Conservation (phyloP, 2,888 invertebrate genomes). For the Campopleginae sp. region DNA sequence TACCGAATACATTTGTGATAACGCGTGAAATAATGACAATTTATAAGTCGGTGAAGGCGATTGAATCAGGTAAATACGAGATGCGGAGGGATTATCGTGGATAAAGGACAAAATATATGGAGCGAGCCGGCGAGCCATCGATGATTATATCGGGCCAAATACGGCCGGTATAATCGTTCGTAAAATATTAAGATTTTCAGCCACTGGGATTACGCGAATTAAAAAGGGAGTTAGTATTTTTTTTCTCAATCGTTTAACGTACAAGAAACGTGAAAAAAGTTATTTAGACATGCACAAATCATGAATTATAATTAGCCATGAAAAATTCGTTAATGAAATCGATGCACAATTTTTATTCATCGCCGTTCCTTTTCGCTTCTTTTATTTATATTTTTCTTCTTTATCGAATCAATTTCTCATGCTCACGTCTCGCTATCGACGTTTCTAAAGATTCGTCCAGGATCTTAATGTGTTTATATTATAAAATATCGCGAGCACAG, state of each 20-base stretch:
- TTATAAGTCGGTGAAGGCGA: slow-evolving; percentile 52
- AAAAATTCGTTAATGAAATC: background rate
- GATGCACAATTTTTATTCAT: background rate
- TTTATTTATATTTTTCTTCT: background rate
- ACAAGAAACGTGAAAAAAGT: background rate
- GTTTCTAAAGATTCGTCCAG: slow-evolving; percentile 20
- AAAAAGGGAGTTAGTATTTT: slow-evolving; percentile 10
- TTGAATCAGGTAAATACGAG: slow-evolving; percentile 41
- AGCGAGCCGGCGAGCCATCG: background rate
- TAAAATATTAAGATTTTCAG: slow-evolving; percentile 8
- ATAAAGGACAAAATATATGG: slow-evolving; percentile 40
- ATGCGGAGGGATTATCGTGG: slow-evolving; percentile 44
- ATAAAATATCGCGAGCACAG: slow-evolving; percentile 21
- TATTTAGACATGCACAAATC: background rate
- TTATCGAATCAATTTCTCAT: background rate
- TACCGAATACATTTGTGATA: slow-evolving; percentile 49
- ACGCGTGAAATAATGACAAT: slow-evolving; percentile 49
- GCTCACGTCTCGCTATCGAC: background rate
- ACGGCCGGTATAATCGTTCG: slow-evolving; percentile 12
- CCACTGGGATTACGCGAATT: slow-evolving; percentile 19
- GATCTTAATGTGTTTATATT: background rate
- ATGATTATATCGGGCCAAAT: slow-evolving; percentile 34
- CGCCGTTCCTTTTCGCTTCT: background rate
- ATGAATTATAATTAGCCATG: background rate
- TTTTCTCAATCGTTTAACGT: background rate